These are phyloP conservation scores for Rhinella marina DNA, from an alignment of 2,797 vertebrate genomes.

Conservation along the genomic window DNA sequence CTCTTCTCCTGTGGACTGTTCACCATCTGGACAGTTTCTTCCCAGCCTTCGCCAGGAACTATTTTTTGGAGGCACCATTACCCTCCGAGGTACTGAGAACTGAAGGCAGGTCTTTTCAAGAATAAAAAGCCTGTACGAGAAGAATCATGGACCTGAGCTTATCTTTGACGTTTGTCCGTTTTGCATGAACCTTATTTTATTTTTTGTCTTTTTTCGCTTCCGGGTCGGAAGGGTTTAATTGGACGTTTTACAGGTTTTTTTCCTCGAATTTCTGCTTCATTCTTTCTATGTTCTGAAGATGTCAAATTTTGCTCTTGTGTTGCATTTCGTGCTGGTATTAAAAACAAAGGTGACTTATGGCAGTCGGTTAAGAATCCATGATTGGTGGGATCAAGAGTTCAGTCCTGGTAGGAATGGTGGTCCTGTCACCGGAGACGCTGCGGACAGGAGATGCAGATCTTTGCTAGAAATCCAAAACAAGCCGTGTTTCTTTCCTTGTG, in stretches of 20 bases:
- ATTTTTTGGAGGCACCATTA: slow-evolving; percentile 53
- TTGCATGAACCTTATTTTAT: slow-evolving; percentile 55
- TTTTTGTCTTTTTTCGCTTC: slow-evolving; percentile 38
- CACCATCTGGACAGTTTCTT: slow-evolving; percentile 48
- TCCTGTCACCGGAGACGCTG: slow-evolving; percentile 50
- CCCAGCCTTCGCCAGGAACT: slow-evolving; percentile 23
- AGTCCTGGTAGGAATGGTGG: slow-evolving; percentile 58
- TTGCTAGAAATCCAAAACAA: slow-evolving; percentile 66
- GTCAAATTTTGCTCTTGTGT: slow-evolving; percentile 21
- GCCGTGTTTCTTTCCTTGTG: slow-evolving; percentile 68
- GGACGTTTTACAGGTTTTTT: slow-evolving; percentile 49
- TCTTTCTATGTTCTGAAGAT: slow-evolving; percentile 19
- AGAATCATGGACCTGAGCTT: slow-evolving; percentile 75
- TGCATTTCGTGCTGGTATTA: slow-evolving; percentile 53
- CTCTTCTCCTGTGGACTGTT: slow-evolving; percentile 41
- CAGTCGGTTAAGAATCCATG: slow-evolving; percentile 55
- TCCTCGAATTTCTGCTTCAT: slow-evolving; percentile 1
- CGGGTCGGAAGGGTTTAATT: slow-evolving; percentile 20
- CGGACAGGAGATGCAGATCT: slow-evolving; percentile 65
- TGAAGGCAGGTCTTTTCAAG: slow-evolving; percentile 68
- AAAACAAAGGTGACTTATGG: slow-evolving; percentile 52
- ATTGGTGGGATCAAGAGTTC: slow-evolving; percentile 52
- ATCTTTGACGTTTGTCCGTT: slow-evolving; percentile 68
- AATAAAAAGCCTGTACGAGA: slow-evolving; percentile 69
- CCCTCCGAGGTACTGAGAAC: slow-evolving; percentile 69